Conservation (phyloP, 1,140 invertebrate species). For the Piezodorus guildinii region DNA sequence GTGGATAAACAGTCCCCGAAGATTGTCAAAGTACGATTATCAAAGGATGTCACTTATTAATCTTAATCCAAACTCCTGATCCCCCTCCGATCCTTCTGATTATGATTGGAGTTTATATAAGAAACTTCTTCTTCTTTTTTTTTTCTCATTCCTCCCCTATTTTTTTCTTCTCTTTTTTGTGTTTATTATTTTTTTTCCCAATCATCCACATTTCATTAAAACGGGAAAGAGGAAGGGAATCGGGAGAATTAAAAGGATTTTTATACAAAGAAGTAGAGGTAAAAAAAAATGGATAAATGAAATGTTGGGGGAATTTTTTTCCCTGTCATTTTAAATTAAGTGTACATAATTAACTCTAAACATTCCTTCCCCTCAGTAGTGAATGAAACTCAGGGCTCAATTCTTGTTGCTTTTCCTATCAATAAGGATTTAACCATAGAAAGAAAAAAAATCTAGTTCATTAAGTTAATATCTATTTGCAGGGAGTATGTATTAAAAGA, state of each 20-base stretch:
- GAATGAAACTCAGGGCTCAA: too few relatives aligned
- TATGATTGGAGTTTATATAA: constrained; percentile 10
- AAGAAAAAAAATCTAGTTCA: too few relatives aligned
- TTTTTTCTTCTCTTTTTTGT: too few relatives aligned
- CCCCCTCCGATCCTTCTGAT: not conserved
- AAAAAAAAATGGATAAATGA: not conserved
- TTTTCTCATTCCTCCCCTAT: not conserved
- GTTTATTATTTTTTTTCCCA: constrained; percentile 4
- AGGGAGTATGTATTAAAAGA: too few relatives aligned
- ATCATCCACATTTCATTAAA: constrained; percentile 9
- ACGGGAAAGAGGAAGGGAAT: not conserved
- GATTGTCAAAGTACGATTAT: constrained; percentile 13
- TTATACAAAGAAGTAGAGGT: constrained; percentile 4
- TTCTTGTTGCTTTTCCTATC: too few relatives aligned
- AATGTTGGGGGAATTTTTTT: not conserved
- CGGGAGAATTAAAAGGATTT: constrained; percentile 8
- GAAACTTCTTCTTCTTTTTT: not conserved
- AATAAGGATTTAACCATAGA: too few relatives aligned
- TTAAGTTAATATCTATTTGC: too few relatives aligned
- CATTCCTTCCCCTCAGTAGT: not conserved
- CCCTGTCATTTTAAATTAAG: not conserved
- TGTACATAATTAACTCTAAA: constrained; percentile 7
- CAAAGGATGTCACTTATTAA: constrained; percentile 13
- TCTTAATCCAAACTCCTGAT: constrained; percentile 4
- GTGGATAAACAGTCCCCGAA: constrained; percentile 1